phyloP scores from a whole-genome alignment of 2,113 vertebrate species.

The Pterocles orientalis region DNA sequence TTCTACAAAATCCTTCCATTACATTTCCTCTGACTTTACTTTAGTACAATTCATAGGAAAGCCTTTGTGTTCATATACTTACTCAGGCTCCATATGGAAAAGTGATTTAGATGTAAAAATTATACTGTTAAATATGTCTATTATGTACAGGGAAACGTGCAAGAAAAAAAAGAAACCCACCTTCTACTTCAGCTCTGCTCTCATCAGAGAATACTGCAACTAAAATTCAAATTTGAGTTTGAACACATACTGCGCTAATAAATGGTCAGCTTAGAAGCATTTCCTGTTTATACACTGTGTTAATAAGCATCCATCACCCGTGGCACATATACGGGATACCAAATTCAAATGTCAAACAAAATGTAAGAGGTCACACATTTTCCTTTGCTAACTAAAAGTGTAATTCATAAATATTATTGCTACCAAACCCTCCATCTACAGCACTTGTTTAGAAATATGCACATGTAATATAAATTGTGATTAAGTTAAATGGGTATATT shows the following conservation, averaged over 20 bases:
- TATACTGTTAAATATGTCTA: background rate
- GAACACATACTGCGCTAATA: conserved; percentile 75
- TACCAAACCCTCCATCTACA: conserved; percentile 85
- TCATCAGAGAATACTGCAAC: conserved; percentile 30
- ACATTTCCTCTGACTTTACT: background rate
- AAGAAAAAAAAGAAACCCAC: background rate
- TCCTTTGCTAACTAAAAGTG: conserved; percentile 88
- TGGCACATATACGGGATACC: conserved; percentile 81
- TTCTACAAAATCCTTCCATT: background rate
- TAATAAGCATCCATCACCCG: conserved; percentile 85
- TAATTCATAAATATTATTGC: conserved; percentile 90
- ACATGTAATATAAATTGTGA: conserved; percentile 88
- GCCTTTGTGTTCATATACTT: background rate
- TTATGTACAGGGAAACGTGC: background rate
- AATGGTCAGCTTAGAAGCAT: conserved; percentile 84
- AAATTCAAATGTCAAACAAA: conserved; percentile 87
- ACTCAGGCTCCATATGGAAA: background rate
- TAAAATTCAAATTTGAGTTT: conserved; percentile 69
- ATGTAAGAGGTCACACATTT: conserved; percentile 88
- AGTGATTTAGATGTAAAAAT: background rate
- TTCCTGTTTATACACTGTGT: conserved; percentile 85
- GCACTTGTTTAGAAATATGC: conserved; percentile 87
- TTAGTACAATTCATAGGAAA: background rate
- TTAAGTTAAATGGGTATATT: conserved; percentile 86
- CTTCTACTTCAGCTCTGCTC: background rate